Evolutionary conservation across 1,140 invertebrate genomes (phyloP), one percentile per base, ranked within the genome.

Genomic region (Meloidogyne chitwoodi): DNA sequence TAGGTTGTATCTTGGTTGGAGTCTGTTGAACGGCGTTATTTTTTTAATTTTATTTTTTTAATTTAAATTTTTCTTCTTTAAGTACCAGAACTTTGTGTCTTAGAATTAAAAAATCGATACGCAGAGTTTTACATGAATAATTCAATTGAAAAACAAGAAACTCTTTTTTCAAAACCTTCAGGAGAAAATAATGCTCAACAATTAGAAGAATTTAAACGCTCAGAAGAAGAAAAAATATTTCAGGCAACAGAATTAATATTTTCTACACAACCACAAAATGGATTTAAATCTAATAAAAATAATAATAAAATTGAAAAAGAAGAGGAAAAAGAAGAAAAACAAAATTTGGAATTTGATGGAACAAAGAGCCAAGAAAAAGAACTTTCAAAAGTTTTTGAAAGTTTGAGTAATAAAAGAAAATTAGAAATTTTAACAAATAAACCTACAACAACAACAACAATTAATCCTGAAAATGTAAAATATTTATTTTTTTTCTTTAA

Each of bases 171-270:
- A 8, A 41, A 41, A 31, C 24, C 38, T 16, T 70, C 61, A 14
- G 38, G 16, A 44, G 16, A 27, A 61, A 44, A 75, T 38, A 38
- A 4, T 38, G 34, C 34, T n/a, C 48, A 44, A 56, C 48, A n/a
- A 19, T 41, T 5, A 22, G 62, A 65, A 19, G 34, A 14, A 24
- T 44, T 34, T 22, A 64, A 73, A 27, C 31, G 66, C 11, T 19
- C 65, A 27, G 24, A 31, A 64, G 81, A 75, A 61, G 80, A 81
- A 70, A 74, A 83, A 63, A 83, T 81, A n/a, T 81, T 81, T 64
- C 14, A 83, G 14, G 81, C 77, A 11, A 75, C 62, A 12, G 71
- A 41, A n/a, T 76, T 77, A 63, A 69, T 80, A 2, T 80, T 80
- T 65, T 56, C 78, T 29, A 26, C 27, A 22, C 29, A 56, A 56